phyloP scores from a whole-genome alignment of 2,888 invertebrate species.

The Ichneumon xanthorius region DNA sequence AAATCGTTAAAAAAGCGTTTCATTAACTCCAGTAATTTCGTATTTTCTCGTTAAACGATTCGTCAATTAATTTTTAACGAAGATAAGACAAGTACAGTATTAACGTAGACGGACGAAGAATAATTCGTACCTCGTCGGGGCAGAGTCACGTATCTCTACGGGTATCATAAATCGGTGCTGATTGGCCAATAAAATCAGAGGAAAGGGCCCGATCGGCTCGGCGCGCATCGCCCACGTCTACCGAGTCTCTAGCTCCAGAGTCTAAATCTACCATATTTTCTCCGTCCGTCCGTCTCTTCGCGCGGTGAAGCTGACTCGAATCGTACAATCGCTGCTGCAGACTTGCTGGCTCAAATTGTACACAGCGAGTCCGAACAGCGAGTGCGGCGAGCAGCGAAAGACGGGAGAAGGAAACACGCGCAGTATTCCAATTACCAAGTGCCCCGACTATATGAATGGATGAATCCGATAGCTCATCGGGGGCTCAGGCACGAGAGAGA shows the following conservation, averaged over 20 bases:
- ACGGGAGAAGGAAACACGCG: constrained; percentile 46
- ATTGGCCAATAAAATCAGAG: constrained; percentile 74
- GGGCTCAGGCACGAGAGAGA: neutral
- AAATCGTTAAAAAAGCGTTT: too few species aligned
- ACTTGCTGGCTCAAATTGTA: neutral
- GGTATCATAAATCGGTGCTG: constrained; percentile 73
- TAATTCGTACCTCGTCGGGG: constrained; percentile 34
- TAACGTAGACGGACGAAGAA: constrained; percentile 9
- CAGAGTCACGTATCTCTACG: constrained; percentile 68
- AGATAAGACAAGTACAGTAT: neutral
- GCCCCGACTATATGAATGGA: constrained; percentile 30
- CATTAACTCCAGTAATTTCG: neutral
- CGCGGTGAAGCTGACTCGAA: constrained; percentile 14
- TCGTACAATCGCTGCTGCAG: neutral
- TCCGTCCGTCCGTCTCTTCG: neutral
- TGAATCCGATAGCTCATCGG: constrained; percentile 43
- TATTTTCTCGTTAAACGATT: neutral
- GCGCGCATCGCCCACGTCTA: constrained; percentile 53
- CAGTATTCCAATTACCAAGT: constrained; percentile 53
- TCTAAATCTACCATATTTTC: constrained; percentile 11
- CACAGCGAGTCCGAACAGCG: constrained; percentile 3
- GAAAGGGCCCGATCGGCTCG: constrained; percentile 43
- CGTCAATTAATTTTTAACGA: neutral
- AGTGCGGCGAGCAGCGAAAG: neutral
- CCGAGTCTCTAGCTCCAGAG: constrained; percentile 16